Percentiles rank a stretch among this genome's conserved stretches.
Evolutionary conservation across 2,797 vertebrate genomes (phyloP).

Genomic region (Onychomys leucogaster): DNA sequence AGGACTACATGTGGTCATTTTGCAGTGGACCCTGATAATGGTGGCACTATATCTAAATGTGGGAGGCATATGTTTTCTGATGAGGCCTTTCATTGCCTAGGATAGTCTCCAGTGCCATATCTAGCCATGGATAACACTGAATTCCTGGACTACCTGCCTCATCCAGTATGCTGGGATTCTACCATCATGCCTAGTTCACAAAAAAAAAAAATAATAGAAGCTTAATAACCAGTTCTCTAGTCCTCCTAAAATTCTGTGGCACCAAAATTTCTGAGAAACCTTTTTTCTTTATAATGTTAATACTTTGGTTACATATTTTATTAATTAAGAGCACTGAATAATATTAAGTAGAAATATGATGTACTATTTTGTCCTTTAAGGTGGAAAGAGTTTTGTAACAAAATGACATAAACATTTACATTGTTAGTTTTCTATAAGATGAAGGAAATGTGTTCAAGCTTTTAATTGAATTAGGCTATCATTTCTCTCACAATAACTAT

Average conservation of each 20-base stretch:
- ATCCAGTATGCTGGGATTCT: no score
- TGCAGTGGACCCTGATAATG: neutral
- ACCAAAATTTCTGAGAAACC: neutral
- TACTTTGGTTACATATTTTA: neutral
- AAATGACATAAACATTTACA: neutral
- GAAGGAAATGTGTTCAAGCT: neutral
- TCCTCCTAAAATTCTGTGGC: neutral
- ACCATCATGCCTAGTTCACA: neutral
- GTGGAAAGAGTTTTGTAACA: neutral
- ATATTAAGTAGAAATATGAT: neutral
- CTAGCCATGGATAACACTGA: neutral
- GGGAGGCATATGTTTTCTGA: neutral
- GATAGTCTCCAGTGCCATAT: neutral
- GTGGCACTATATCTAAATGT: neutral
- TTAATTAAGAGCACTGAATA: neutral
- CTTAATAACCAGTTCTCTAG: neutral
- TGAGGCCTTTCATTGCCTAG: neutral
- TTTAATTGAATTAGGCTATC: neutral
- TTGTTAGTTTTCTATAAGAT: neutral
- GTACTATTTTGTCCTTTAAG: neutral
- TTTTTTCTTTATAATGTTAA: neutral
- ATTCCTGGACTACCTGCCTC: neutral
- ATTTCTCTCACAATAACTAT: neutral
- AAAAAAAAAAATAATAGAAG: neutral
- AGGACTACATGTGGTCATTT: neutral